Evolutionary conservation across 2,888 invertebrate genomes (phyloP), one percentile per base, ranked within the genome.

Genomic region (Epinotia nisella): DNA sequence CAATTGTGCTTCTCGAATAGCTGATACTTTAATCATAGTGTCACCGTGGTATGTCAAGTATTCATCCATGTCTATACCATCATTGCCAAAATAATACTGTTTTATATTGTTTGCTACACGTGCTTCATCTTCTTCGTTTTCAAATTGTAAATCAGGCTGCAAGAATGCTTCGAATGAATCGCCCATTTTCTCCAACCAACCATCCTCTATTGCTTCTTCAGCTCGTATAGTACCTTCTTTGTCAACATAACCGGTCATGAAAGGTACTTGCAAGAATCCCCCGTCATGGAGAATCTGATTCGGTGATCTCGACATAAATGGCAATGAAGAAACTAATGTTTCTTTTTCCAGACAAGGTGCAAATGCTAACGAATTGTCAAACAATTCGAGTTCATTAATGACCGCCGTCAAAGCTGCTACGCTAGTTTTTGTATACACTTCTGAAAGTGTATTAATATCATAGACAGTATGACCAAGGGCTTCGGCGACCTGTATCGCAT

Each of bases 191-290:
- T 81, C 75, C 2, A 91, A 72, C 93, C 93, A 92, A 75, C 87
- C 80, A 24, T 81, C 75, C 73, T 84, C 77, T 11, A 86, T 39
- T 17, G 87, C 87, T 78, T 90, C 83, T 77, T 85, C 80, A 0
- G 87, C 81, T 79, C 90, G 83, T 11, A 93, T 88, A 4, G 91
- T 92, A 11, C 92, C 93, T 81, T 93, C 93, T 7, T 86, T 83
- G 70, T 92, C 90, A 58, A 92, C 91, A 79, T 84, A 91, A 1
- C 93, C 92, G 45, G 86, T 82, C 74, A 93, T 89, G 49, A 89
- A 82, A 55, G 93, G 93, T 61, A 93, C 85, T 74, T 83, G 78
- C n/a, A 80, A 58, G 67, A 86, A 88, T 7, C 88, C 83, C 39
- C 85, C 85, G 45, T 82, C 80, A 24, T 35, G 74, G 17, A 93